Evolutionary conservation across 2,113 vertebrate species (phyloP).

Genomic region (Sander lucioperca): DNA sequence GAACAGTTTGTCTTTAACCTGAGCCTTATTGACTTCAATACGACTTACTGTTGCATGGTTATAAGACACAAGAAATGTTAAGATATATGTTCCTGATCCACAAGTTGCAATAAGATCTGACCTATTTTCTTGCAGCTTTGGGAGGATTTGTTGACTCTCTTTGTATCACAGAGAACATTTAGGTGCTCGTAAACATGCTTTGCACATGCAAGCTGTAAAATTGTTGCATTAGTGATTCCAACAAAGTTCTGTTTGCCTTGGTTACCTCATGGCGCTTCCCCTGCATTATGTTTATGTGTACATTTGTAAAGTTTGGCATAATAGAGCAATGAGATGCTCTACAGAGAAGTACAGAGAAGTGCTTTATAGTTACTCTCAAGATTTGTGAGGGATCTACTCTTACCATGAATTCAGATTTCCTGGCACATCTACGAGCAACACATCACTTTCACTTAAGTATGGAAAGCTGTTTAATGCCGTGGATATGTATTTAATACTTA

Average conservation of each 20-base stretch:
- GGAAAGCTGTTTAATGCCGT: too few species aligned
- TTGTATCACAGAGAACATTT: slow-evolving; percentile 1
- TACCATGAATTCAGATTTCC: slow-evolving; percentile 42
- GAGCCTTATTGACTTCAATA: not conserved
- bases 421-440: slow-evolving; percentile 27
- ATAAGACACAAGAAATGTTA: not conserved
- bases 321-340: not conserved
- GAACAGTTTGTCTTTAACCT: not conserved
- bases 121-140: slow-evolving; percentile 5
- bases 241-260: not conserved
- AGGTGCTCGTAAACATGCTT: not conserved
- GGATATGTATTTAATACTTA: too few species aligned
- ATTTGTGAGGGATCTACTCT: slow-evolving; percentile 19
- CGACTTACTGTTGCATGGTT: not conserved
- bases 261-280: not conserved
- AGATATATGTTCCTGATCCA: not conserved
- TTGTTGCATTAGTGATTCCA: not conserved
- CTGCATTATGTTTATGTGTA: not conserved
- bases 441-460: slow-evolving; percentile 8
- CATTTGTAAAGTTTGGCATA: not conserved
- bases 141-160: slow-evolving; percentile 8
- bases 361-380: slow-evolving; percentile 7
- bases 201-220: not conserved
- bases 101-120: slow-evolving; percentile 7
- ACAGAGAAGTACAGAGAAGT: not conserved